Evolutionary conservation across 2,888 invertebrate genomes (phyloP).

Genomic region (Sinotaia quadrata): DNA sequence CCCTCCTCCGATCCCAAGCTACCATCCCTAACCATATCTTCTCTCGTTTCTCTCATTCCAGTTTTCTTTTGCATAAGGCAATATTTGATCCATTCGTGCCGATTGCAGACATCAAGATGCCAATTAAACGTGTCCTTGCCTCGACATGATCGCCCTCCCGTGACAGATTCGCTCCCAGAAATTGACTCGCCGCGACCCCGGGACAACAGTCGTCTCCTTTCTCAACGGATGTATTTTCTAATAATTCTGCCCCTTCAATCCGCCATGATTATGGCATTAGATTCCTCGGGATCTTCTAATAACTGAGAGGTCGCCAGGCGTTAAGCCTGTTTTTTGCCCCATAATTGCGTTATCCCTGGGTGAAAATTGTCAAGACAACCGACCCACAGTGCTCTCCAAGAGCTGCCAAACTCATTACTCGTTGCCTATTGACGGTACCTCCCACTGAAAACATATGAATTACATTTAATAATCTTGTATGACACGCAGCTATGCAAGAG

Average conservation of each 20-base stretch:
- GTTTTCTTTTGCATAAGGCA: conserved; percentile 26
- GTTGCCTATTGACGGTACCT: conserved; percentile 26
- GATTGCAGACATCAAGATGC: conserved; percentile 28
- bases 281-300: conserved; percentile 28
- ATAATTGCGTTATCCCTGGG: conserved; percentile 37
- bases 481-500: conserved; percentile 36
- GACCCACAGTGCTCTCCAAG: conserved; percentile 13
- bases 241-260: conserved; percentile 29
- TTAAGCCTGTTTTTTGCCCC: conserved; percentile 37
- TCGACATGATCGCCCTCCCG: conserved; percentile 22
- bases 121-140: conserved; percentile 28
- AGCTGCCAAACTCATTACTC: conserved; percentile 37
- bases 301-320: conserved; percentile 28
- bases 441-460: conserved; percentile 47
- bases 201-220: not conserved
- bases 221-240: conserved; percentile 20
- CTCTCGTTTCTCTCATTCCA: no score
- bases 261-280: conserved; percentile 33
- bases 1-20: no score
- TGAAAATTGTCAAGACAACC: conserved; percentile 31
- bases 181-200: conserved; percentile 19
- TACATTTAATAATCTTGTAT: conserved; percentile 48
- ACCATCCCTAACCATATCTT: no score
- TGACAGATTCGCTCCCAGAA: conserved; percentile 16
- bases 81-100: conserved; percentile 30